A percentile compares a stretch with the other conserved stretches of the same genome.
These are phyloP conservation scores for Eristalinus aeneus DNA, from an alignment of 2,888 invertebrate species.

Conservation along the genomic window DNA sequence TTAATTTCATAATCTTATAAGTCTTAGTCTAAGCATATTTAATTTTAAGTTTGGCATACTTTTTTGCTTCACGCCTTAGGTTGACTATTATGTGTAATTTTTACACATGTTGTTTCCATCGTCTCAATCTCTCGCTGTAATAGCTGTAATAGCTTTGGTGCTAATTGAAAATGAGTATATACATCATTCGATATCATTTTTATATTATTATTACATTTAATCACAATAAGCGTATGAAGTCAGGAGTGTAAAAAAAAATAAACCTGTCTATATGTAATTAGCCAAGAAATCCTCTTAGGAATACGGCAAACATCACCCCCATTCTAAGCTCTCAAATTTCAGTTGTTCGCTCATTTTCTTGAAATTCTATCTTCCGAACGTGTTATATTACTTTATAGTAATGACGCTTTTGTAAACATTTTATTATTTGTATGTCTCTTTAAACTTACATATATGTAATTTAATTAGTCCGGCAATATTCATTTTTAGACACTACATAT, in stretches of 20 bases:
- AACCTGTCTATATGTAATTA: background rate
- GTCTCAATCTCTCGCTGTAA: background rate
- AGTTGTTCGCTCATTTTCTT: background rate
- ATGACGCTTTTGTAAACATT: background rate
- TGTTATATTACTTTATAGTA: background rate
- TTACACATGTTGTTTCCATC: background rate
- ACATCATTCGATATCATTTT: background rate
- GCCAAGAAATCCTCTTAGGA: background rate
- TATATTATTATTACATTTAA: background rate
- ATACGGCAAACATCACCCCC: background rate
- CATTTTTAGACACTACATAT: too few relatives aligned
- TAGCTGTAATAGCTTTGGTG: background rate
- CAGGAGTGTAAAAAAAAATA: background rate
- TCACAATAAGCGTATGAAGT: too few relatives aligned
- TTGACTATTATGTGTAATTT: too few relatives aligned
- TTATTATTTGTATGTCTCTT: background rate
- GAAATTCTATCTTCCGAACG: background rate
- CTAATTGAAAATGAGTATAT: background rate
- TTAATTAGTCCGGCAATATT: too few relatives aligned
- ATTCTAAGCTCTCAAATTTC: background rate
- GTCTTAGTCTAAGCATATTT: too few relatives aligned
- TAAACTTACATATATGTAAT: too few relatives aligned
- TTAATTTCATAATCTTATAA: too few relatives aligned
- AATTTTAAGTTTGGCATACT: too few relatives aligned
- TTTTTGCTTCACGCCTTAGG: too few relatives aligned